Conservation (phyloP, 1,140 invertebrate genomes). For the Drosophila cardini region DNA sequence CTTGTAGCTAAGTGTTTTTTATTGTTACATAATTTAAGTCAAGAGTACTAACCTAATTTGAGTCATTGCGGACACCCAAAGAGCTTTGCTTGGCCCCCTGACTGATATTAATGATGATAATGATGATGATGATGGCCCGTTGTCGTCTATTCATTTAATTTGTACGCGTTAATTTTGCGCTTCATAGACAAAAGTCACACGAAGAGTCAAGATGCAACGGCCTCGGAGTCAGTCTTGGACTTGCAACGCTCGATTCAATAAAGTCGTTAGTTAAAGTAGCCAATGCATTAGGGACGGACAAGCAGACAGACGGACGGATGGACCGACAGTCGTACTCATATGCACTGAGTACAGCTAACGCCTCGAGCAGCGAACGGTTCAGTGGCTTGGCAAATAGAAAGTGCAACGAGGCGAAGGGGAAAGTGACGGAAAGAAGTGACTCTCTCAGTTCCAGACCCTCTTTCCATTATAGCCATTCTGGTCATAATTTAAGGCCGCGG, state of each 20-base stretch:
- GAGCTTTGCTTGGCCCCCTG: slow-evolving; percentile 18
- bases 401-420: slow-evolving; percentile 58
- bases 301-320: no score
- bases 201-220: slow-evolving; percentile 55
- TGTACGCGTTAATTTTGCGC: slow-evolving; percentile 70
- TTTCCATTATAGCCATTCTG: slow-evolving; percentile 33
- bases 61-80: slow-evolving; percentile 44
- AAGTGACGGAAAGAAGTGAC: slow-evolving; percentile 20
- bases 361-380: slow-evolving; percentile 52
- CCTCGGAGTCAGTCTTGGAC: slow-evolving; percentile 15
- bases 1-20: background rate
- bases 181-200: slow-evolving; percentile 74
- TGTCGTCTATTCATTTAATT: slow-evolving; percentile 76
- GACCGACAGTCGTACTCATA: background rate
- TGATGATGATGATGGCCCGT: slow-evolving; percentile 53
- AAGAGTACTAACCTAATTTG: slow-evolving; percentile 40
- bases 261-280: slow-evolving; percentile 82
- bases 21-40: slow-evolving; percentile 2
- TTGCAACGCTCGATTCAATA: slow-evolving; percentile 69
- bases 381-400: slow-evolving; percentile 77
- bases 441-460: slow-evolving; percentile 20
- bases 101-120: slow-evolving; percentile 28
- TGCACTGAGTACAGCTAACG: slow-evolving; percentile 11
- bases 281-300: slow-evolving; percentile 57
- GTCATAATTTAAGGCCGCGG: slow-evolving; percentile 60